These are phyloP conservation scores for Ferrisia virgata DNA, from an alignment of 2,888 invertebrate species.

Conservation along the genomic window DNA sequence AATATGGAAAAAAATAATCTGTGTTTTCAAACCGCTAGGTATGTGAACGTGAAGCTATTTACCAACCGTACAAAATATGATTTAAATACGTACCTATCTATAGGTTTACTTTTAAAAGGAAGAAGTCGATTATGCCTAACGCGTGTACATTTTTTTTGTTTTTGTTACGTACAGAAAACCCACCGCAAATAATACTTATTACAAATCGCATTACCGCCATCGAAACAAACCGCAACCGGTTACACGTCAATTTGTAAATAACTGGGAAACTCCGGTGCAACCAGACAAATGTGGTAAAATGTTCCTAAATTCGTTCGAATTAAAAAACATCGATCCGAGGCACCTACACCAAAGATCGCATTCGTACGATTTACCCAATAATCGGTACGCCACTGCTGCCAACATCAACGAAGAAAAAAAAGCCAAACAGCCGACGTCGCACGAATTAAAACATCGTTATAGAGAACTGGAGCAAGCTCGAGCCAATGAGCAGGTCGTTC, in stretches of 20 bases:
- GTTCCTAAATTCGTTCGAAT: constrained; percentile 42
- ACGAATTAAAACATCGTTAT: constrained; percentile 60
- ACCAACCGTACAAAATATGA: background rate
- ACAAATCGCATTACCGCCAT: constrained; percentile 29
- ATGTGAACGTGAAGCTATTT: constrained; percentile 52
- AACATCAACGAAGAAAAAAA: constrained; percentile 50
- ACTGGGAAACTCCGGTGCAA: constrained; percentile 40
- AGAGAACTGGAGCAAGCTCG: constrained; percentile 61
- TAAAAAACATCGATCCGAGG: background rate
- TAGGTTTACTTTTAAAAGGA: background rate
- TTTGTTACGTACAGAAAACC: constrained; percentile 33
- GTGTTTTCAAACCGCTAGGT: constrained; percentile 80
- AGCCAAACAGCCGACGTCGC: constrained; percentile 52
- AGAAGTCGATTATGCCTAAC: background rate
- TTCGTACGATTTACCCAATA: constrained; percentile 41
- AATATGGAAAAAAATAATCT: constrained; percentile 88
- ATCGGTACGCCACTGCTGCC: constrained; percentile 1
- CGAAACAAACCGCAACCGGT: constrained; percentile 19
- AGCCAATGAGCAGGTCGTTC: constrained; percentile 62
- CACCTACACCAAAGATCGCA: constrained; percentile 41
- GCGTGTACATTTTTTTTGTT: background rate
- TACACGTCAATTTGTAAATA: constrained; percentile 25
- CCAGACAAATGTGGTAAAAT: constrained; percentile 37
- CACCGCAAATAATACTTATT: background rate
- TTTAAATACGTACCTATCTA: background rate